Conservation (phyloP, 1,140 invertebrate species). For the Drosophila micromelanica region DNA sequence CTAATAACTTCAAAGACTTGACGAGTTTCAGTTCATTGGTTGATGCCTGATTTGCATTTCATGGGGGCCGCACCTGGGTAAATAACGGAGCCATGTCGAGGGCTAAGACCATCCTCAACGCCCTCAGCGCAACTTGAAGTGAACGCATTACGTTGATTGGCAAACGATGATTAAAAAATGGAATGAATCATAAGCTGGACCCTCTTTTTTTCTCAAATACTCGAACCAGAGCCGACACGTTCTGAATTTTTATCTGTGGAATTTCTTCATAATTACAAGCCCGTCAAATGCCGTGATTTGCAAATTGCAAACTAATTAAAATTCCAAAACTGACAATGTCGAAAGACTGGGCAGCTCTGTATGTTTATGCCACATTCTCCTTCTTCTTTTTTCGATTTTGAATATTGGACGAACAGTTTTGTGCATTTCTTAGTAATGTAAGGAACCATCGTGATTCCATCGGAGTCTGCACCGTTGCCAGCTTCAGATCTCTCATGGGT, state of each 20-base stretch:
- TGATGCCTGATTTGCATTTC: constrained; percentile 58
- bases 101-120: neutral
- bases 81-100: no score
- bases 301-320: constrained; percentile 68
- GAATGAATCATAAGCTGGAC: constrained; percentile 14
- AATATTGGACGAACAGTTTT: constrained; percentile 53
- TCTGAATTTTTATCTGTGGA: constrained; percentile 59
- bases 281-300: constrained; percentile 71
- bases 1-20: constrained; percentile 55
- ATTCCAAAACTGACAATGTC: constrained; percentile 30
- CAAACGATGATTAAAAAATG: constrained; percentile 66
- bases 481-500: constrained; percentile 50
- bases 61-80: constrained; percentile 14
- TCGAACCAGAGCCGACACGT: constrained; percentile 16
- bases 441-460: constrained; percentile 10
- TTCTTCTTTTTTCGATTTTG: constrained; percentile 20
- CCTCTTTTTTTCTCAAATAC: neutral
- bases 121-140: neutral
- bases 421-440: constrained; percentile 46
- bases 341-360: constrained; percentile 4
- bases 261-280: constrained; percentile 69
- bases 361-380: constrained; percentile 8
- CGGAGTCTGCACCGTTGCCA: constrained; percentile 16
- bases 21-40: constrained; percentile 32
- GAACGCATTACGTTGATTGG: constrained; percentile 51